Evolutionary conservation across 37 sponge, comb jelly and placozoan genomes (phyloP).

Genomic region (Chondrilla cf. caribensis): DNA sequence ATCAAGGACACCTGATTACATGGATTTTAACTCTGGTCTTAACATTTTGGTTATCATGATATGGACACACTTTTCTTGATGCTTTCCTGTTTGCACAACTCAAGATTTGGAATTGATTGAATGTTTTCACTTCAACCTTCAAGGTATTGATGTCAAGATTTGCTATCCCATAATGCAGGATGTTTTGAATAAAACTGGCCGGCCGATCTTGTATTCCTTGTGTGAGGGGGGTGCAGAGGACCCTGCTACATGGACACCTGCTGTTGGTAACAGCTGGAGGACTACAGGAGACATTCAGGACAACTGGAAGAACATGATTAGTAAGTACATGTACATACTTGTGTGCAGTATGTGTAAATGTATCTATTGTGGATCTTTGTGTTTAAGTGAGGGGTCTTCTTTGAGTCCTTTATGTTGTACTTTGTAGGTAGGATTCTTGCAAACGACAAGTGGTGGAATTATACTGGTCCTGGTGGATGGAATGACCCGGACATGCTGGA

Average conservation of each 20-base stretch:
- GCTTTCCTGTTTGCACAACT: too few species aligned
- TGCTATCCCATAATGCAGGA: conserved; percentile 76
- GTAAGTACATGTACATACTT: conserved; percentile 22
- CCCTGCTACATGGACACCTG: conserved; percentile 71
- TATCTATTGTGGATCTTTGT: neutral
- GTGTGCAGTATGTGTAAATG: neutral
- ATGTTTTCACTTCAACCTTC: too few species aligned
- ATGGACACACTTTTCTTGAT: too few species aligned
- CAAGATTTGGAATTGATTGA: too few species aligned
- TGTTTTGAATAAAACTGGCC: conserved; percentile 74
- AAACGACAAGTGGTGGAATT: conserved; percentile 54
- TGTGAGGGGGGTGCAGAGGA: conserved; percentile 79
- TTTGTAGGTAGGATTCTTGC: conserved; percentile 32
- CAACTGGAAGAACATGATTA: conserved; percentile 48
- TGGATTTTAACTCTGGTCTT: too few species aligned
- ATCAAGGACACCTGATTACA: too few species aligned
- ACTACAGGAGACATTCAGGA: conserved; percentile 80
- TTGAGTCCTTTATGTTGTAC: neutral
- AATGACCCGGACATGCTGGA: conserved; percentile 91
- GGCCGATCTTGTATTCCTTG: conserved; percentile 79
- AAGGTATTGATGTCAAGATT: conserved; percentile 27
- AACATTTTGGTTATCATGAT: too few species aligned
- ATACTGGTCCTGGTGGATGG: conserved; percentile 82
- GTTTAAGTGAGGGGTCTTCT: neutral
- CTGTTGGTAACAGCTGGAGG: conserved; percentile 87